Evolutionary conservation across 1,140 invertebrate genomes (phyloP).

Genomic region (Ericerus pela): DNA sequence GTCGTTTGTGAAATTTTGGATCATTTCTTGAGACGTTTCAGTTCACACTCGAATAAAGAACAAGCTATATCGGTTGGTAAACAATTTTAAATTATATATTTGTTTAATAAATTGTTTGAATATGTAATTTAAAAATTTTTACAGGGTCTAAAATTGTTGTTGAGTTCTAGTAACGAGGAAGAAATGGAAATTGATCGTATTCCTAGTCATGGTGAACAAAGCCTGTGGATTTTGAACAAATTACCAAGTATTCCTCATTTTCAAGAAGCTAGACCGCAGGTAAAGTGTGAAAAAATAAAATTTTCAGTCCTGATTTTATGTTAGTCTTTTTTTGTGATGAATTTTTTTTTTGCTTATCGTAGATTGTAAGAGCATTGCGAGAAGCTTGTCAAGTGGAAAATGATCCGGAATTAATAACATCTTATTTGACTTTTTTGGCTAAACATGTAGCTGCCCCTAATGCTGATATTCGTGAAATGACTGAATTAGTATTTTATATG

Average conservation of each 20-base stretch:
- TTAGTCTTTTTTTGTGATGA: neutral
- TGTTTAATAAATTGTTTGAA: neutral
- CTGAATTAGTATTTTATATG: constrained; percentile 57
- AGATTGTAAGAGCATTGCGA: constrained; percentile 46
- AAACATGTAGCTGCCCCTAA: constrained; percentile 39
- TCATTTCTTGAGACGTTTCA: constrained; percentile 74
- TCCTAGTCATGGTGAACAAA: constrained; percentile 22
- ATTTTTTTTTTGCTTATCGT: constrained; percentile 8
- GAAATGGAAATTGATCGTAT: constrained; percentile 28
- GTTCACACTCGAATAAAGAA: constrained; percentile 59
- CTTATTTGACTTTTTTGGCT: constrained; percentile 77
- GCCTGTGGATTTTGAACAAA: constrained; percentile 58
- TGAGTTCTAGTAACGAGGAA: constrained; percentile 32
- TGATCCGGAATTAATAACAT: constrained; percentile 62
- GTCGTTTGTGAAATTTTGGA: constrained; percentile 67
- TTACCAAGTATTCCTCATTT: constrained; percentile 61
- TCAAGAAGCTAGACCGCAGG: constrained; percentile 43
- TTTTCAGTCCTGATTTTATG: neutral
- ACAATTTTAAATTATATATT: constrained; percentile 3
- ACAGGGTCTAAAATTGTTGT: constrained; percentile 48
- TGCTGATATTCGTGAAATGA: constrained; percentile 19
- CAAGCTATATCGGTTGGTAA: constrained; percentile 51
- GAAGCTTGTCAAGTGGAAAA: constrained; percentile 84
- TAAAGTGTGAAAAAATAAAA: constrained; percentile 24
- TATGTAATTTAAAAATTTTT: constrained; percentile 19